Conservation (phyloP, 2,888 invertebrate species). For the Perdita meconis region DNA sequence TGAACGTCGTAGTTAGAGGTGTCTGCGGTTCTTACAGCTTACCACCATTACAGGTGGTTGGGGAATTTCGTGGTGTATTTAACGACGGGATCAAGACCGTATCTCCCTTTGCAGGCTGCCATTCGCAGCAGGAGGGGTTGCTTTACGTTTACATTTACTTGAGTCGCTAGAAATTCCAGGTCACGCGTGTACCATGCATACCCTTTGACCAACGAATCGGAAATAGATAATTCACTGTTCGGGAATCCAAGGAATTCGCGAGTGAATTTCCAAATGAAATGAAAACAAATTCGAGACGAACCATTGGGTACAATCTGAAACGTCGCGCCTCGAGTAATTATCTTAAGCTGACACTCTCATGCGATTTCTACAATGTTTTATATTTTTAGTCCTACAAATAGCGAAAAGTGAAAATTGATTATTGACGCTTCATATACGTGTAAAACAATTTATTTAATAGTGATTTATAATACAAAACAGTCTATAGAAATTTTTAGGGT, state of each 20-base stretch:
- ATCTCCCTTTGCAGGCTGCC: slow-evolving; percentile 39
- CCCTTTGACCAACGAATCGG: slow-evolving; percentile 46
- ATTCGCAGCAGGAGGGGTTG: slow-evolving; percentile 42
- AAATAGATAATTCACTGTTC: slow-evolving; percentile 27
- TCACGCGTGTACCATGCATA: slow-evolving; percentile 28
- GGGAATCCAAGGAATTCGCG: slow-evolving; percentile 14
- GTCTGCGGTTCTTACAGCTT: slow-evolving; percentile 60
- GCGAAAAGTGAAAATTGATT: no score
- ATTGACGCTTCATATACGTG: no score
- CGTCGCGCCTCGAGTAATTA: background rate
- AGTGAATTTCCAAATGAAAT: slow-evolving; percentile 23
- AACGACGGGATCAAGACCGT: slow-evolving; percentile 58
- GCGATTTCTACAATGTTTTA: no score
- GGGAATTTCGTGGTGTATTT: slow-evolving; percentile 54
- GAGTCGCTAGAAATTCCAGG: slow-evolving; percentile 41
- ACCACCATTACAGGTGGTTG: slow-evolving; percentile 60
- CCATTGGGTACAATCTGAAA: slow-evolving; percentile 10
- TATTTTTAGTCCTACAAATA: no score
- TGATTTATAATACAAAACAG: no score
- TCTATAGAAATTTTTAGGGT: no score
- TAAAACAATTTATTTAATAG: no score
- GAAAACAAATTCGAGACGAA: slow-evolving; percentile 28
- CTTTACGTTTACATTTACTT: slow-evolving; percentile 33
- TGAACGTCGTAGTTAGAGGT: slow-evolving; percentile 59
- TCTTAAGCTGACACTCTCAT: no score